Evolutionary conservation across 1,140 invertebrate genomes (phyloP), one percentile per base, ranked within the genome.

Genomic region (Carposina sasakii): DNA sequence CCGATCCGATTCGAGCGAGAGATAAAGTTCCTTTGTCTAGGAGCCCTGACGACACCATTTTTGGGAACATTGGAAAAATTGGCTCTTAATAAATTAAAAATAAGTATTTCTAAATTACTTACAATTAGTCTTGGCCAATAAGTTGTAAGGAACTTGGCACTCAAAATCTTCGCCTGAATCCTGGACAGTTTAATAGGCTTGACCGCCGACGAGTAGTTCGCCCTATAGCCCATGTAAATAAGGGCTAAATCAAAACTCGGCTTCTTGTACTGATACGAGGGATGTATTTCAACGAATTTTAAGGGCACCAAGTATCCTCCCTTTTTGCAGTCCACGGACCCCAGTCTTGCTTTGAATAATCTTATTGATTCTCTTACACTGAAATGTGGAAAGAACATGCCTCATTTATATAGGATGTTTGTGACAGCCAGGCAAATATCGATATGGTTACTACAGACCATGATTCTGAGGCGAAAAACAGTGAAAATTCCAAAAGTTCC

Each of bases 41-140:
- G n/a, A n/a, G n/a, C n/a, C n/a, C n/a, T n/a, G n/a, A n/a, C n/a
- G n/a, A n/a, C n/a, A n/a, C n/a, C n/a, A n/a, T n/a, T n/a, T n/a
- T n/a, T n/a, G n/a, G n/a, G n/a, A n/a, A n/a, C n/a, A n/a, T n/a
- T n/a, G n/a, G n/a, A n/a, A n/a, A n/a, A n/a, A n/a, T n/a, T n/a
- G n/a, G n/a, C n/a, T n/a, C n/a, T n/a, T n/a, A n/a, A n/a, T n/a
- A n/a, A n/a, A n/a, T n/a, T n/a, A n/a, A n/a, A n/a, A n/a, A n/a
- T n/a, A n/a, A n/a, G n/a, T n/a, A n/a, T n/a, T n/a, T n/a, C n/a
- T n/a, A 16, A 34, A 20, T 19, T 49, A 75, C 74, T 77, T 63
- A 79, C 77, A 41, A 82, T 63, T 8, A 82, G 54, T 19, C 74
- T 63, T 0, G 77, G 69, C 77, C 77, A 79, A 44, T 82, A 82